A percentile compares a stretch with the other conserved stretches of the same genome.
phyloP scores from a whole-genome alignment of 2,113 vertebrate genomes.

The Sprattus sprattus region DNA sequence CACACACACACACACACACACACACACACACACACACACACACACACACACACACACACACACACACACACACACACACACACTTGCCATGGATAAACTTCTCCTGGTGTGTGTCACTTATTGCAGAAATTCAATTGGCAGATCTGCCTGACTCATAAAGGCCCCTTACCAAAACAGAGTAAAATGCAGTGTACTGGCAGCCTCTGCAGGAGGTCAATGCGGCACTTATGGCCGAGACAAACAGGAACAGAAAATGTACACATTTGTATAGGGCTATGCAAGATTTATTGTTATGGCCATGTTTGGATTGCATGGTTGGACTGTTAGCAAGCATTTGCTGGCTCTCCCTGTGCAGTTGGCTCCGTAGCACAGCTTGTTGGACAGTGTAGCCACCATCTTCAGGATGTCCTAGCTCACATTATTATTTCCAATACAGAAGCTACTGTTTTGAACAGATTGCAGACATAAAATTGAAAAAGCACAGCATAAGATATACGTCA shows the following conservation, averaged over 20 bases:
- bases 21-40: too few relatives aligned
- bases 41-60: too few relatives aligned
- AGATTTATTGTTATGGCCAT: background rate
- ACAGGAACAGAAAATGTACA: background rate
- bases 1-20: too few relatives aligned
- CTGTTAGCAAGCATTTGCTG: background rate
- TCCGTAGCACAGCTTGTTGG: background rate
- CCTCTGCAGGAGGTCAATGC: background rate
- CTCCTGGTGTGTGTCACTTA: background rate
- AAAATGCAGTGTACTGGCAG: background rate
- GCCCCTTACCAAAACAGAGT: background rate
- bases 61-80: too few relatives aligned
- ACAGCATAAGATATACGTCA: too few relatives aligned
- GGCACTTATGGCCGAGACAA: background rate
- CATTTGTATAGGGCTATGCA: background rate
- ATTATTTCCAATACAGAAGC: too few relatives aligned
- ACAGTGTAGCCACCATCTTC: background rate
- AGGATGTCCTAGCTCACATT: too few relatives aligned
- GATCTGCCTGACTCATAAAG: background rate
- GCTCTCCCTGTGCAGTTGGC: background rate
- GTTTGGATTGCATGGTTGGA: background rate
- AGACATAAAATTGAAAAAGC: too few relatives aligned
- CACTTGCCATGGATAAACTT: background rate
- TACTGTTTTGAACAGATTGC: too few relatives aligned
- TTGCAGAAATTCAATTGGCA: constrained; percentile 1